Conservation (phyloP, 2,888 invertebrate species). For the Trichogramma dendrolimi region DNA sequence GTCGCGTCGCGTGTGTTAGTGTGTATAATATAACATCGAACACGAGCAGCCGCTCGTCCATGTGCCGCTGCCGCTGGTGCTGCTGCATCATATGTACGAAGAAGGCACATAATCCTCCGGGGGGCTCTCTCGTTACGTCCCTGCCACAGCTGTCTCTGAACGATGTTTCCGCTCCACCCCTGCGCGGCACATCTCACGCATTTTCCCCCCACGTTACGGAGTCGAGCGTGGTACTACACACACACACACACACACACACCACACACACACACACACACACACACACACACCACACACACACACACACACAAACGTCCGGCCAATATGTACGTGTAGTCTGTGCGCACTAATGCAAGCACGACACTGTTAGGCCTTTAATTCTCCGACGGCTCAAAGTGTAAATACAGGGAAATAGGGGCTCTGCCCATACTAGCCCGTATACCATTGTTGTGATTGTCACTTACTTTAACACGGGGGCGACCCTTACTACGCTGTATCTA, state of each 20-base stretch:
- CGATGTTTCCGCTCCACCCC: slow-evolving; percentile 44
- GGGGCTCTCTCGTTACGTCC: slow-evolving; percentile 36
- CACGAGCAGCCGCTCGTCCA: too few species aligned
- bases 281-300: slow-evolving; percentile 4
- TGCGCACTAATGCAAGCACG: too few species aligned
- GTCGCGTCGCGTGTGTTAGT: too few species aligned
- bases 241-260: not conserved
- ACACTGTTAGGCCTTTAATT: too few species aligned
- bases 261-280: not conserved
- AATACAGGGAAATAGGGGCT: too few species aligned
- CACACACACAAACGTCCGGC: slow-evolving; percentile 2
- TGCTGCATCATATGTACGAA: not conserved
- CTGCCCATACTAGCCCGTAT: too few species aligned
- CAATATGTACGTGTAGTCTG: not conserved
- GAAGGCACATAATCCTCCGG: slow-evolving; percentile 17
- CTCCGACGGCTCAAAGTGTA: too few species aligned
- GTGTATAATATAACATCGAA: too few species aligned
- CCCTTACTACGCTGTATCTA: too few species aligned
- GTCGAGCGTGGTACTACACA: not conserved
- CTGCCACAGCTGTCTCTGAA: slow-evolving; percentile 51
- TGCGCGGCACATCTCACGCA: slow-evolving; percentile 7
- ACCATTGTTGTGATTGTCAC: too few species aligned
- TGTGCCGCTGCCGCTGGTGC: too few species aligned
- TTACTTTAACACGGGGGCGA: too few species aligned
- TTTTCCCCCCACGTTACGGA: slow-evolving; percentile 1